Evolutionary conservation across 1,140 invertebrate genomes (phyloP).

Genomic region (Euwallacea similis): DNA sequence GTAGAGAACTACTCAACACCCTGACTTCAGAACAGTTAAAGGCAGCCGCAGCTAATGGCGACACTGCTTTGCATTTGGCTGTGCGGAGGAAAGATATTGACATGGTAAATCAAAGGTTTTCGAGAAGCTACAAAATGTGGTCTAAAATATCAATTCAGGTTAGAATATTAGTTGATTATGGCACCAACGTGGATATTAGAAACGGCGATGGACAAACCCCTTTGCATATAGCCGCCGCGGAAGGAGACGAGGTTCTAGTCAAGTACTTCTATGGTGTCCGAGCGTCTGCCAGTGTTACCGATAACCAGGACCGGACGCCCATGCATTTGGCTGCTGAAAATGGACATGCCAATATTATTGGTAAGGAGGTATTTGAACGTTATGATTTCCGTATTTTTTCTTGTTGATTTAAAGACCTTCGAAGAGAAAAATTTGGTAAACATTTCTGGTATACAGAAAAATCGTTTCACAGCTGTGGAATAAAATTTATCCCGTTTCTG

Average conservation of each 20-base stretch:
- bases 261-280: conserved; percentile 94
- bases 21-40: conserved; percentile 79
- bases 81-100: conserved; percentile 87
- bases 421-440: too few relatives aligned
- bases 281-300: conserved; percentile 89
- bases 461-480: too few relatives aligned
- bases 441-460: too few relatives aligned
- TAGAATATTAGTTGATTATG: conserved; percentile 87
- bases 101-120: conserved; percentile 60
- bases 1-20: conserved; percentile 83
- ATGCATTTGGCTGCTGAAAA: conserved; percentile 97
- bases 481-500: too few relatives aligned
- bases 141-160: conserved; percentile 50
- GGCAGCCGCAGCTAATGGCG: conserved; percentile 73
- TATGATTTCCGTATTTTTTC: neutral
- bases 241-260: conserved; percentile 90
- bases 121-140: neutral
- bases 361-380: conserved; percentile 1
- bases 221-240: conserved; percentile 91
- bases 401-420: neutral
- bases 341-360: conserved; percentile 90
- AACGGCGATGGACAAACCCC: conserved; percentile 92
- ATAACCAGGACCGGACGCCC: conserved; percentile 94
- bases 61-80: conserved; percentile 90
- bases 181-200: conserved; percentile 85